phyloP scores from a whole-genome alignment of 2,797 vertebrate species.

The Microhierax caerulescens region DNA sequence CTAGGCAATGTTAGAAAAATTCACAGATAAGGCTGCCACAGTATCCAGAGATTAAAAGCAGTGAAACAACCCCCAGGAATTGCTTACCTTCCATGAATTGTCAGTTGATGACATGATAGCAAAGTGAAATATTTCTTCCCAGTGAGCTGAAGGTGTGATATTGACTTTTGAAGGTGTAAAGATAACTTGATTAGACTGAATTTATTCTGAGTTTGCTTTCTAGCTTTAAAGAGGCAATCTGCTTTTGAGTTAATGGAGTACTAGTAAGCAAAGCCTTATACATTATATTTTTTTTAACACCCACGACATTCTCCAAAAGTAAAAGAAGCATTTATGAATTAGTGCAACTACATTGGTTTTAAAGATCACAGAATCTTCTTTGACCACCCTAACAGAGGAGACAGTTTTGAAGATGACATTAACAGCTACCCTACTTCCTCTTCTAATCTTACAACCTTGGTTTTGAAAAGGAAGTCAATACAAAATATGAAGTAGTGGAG shows the following conservation, averaged over 20 bases:
- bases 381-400: background rate
- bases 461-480: background rate
- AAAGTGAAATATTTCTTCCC: conserved; percentile 43
- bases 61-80: background rate
- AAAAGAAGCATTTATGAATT: background rate
- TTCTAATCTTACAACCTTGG: background rate
- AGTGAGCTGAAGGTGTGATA: conserved; percentile 38
- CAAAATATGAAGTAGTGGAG: background rate
- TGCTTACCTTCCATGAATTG: conserved; percentile 19
- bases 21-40: background rate
- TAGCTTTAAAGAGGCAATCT: background rate
- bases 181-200: conserved; percentile 30
- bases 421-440: background rate
- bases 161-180: conserved; percentile 38
- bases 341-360: background rate
- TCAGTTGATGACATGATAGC: conserved; percentile 41
- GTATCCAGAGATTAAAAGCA: conserved; percentile 20
- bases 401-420: background rate
- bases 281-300: background rate
- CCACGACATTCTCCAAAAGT: background rate
- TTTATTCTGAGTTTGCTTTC: background rate
- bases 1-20: background rate
- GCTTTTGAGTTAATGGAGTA: background rate
- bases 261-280: background rate
- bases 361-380: background rate